phyloP scores from a whole-genome alignment of 2,888 invertebrate genomes.

The Cephus rjabovi region DNA sequence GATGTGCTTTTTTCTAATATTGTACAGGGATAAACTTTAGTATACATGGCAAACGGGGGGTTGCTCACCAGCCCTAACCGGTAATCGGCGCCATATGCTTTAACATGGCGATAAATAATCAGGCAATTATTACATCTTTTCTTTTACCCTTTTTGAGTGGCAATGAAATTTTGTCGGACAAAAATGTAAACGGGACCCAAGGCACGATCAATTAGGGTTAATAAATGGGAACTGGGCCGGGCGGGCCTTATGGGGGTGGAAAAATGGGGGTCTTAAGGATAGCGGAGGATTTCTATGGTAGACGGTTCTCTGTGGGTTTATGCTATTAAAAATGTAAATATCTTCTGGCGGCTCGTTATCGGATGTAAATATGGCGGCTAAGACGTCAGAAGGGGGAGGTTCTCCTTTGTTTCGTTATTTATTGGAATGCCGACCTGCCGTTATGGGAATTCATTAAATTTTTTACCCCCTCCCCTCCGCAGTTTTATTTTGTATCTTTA shows the following conservation, averaged over 20 bases:
- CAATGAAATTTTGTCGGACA: conserved; percentile 43
- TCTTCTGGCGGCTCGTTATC: conserved; percentile 64
- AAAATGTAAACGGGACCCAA: conserved; percentile 31
- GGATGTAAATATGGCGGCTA: conserved; percentile 60
- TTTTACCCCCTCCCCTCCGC: neutral
- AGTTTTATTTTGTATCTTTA: neutral
- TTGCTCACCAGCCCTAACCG: neutral
- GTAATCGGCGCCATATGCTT: conserved; percentile 41
- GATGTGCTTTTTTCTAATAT: neutral
- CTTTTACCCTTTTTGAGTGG: conserved; percentile 17
- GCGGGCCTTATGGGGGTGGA: conserved; percentile 29
- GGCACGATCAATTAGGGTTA: conserved; percentile 62
- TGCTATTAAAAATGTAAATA: conserved; percentile 66
- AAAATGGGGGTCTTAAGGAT: conserved; percentile 25
- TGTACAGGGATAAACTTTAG: neutral
- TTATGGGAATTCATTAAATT: conserved; percentile 7
- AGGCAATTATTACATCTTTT: conserved; percentile 10
- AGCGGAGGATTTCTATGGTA: neutral
- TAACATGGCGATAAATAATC: conserved; percentile 30
- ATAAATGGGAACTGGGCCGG: conserved; percentile 57
- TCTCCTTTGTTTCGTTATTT: conserved; percentile 61
- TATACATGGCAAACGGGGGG: neutral
- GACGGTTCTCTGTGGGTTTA: conserved; percentile 52
- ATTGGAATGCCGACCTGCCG: conserved; percentile 47
- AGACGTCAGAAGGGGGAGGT: conserved; percentile 22